Percentiles rank a stretch among this genome's conserved stretches.
These are phyloP conservation scores for Chelidonichthys spinosus DNA, from an alignment of 2,797 vertebrate genomes.

Conservation along the genomic window DNA sequence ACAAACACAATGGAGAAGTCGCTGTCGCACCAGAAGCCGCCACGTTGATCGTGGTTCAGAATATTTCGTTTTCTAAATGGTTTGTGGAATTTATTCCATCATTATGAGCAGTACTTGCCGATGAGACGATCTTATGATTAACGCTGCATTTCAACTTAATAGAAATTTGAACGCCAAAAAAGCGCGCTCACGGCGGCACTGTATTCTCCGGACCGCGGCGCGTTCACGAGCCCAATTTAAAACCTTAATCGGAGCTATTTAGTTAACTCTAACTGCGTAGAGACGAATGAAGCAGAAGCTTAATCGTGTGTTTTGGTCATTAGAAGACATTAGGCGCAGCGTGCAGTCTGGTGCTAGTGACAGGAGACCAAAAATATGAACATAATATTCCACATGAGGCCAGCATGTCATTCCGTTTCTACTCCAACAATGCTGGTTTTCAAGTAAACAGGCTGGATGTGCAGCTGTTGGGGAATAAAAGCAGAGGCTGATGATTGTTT, in stretches of 20 bases:
- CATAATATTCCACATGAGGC: not conserved
- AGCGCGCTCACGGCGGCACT: not conserved
- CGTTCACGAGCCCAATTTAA: conserved; percentile 27
- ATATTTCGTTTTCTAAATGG: too few species aligned
- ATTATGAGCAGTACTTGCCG: too few species aligned
- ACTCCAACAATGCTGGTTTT: not conserved
- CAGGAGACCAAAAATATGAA: not conserved
- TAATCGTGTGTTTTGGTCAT: conserved; percentile 15
- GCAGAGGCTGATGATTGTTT: not conserved
- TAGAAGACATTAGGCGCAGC: conserved; percentile 4
- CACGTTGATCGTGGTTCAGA: too few species aligned
- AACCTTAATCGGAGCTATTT: conserved; percentile 55
- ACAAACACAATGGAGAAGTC: too few species aligned
- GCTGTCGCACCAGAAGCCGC: too few species aligned
- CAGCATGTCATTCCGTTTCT: not conserved
- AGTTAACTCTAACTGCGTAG: not conserved
- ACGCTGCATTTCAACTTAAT: not conserved
- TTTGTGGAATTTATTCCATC: too few species aligned
- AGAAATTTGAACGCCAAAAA: too few species aligned
- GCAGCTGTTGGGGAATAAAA: not conserved
- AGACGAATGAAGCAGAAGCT: conserved; percentile 9
- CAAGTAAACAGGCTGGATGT: not conserved
- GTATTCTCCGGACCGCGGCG: not conserved
- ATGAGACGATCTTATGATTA: not conserved
- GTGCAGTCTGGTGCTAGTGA: not conserved